Evolutionary conservation across 2,113 vertebrate genomes (phyloP).

Genomic region (Phylloscopus trochilus): DNA sequence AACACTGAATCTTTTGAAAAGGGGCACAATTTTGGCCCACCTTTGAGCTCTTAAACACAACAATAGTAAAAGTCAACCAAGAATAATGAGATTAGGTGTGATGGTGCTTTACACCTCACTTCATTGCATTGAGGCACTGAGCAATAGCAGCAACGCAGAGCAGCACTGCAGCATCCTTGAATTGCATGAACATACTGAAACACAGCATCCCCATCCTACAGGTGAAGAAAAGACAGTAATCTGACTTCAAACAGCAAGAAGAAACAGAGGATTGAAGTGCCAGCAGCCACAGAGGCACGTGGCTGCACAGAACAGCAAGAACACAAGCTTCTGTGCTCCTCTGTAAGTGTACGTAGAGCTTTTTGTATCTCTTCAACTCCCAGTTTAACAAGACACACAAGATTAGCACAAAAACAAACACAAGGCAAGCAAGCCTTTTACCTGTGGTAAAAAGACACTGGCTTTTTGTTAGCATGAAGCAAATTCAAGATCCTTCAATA

Average conservation of each 20-base stretch:
- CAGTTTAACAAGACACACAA: background rate
- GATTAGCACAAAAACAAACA: background rate
- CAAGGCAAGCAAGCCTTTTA: background rate
- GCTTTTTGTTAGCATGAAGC: background rate
- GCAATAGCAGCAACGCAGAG: background rate
- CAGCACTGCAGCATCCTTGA: background rate
- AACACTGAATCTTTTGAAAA: background rate
- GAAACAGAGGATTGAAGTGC: background rate
- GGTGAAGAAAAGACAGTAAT: background rate
- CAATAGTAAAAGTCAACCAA: background rate
- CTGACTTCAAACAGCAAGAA: background rate
- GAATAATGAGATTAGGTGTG: background rate
- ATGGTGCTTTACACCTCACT: background rate
- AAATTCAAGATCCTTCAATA: background rate
- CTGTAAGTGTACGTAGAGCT: background rate
- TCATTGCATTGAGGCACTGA: background rate
- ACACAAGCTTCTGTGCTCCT: background rate
- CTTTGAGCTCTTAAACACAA: background rate
- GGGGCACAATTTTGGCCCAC: background rate
- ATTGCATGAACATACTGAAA: background rate
- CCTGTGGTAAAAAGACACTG: background rate
- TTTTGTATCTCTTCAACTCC: background rate
- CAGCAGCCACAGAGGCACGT: background rate
- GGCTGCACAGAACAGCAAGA: background rate
- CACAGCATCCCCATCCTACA: background rate